Evolutionary conservation across 2,888 invertebrate species (phyloP).

Genomic region (Limnephilus lunatus): DNA sequence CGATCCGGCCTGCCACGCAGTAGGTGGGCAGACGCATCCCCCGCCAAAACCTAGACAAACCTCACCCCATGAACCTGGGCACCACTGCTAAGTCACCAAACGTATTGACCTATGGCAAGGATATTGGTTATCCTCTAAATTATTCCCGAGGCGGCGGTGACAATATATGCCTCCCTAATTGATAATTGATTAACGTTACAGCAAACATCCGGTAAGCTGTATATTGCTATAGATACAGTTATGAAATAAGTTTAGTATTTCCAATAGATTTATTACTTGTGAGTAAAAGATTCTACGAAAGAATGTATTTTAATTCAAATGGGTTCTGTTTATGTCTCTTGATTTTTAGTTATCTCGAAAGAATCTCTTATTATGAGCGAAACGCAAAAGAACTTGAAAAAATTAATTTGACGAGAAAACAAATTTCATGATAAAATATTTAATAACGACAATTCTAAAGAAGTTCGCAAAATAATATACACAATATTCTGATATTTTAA

Average conservation of each 20-base stretch:
- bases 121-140: too few relatives aligned
- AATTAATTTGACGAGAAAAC: neutral
- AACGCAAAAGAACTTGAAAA: neutral
- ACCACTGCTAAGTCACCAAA: too few relatives aligned
- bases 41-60: too few relatives aligned
- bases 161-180: too few relatives aligned
- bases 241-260: neutral
- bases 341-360: neutral
- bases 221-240: neutral
- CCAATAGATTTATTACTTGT: neutral
- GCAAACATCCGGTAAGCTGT: neutral
- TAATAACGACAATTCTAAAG: neutral
- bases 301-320: neutral
- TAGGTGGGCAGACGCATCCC: too few relatives aligned
- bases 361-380: neutral
- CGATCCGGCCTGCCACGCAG: too few relatives aligned
- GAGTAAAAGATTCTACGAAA: neutral
- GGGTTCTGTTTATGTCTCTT: neutral
- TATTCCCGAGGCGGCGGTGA: too few relatives aligned
- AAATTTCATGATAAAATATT: neutral
- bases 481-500: neutral
- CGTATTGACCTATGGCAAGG: too few relatives aligned
- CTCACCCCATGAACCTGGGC: too few relatives aligned
- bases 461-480: neutral
- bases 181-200: too few relatives aligned